A percentile compares a stretch with the other conserved stretches of the same genome.
phyloP scores from a whole-genome alignment of 2,888 invertebrate species.

The Mythimna lalbum region DNA sequence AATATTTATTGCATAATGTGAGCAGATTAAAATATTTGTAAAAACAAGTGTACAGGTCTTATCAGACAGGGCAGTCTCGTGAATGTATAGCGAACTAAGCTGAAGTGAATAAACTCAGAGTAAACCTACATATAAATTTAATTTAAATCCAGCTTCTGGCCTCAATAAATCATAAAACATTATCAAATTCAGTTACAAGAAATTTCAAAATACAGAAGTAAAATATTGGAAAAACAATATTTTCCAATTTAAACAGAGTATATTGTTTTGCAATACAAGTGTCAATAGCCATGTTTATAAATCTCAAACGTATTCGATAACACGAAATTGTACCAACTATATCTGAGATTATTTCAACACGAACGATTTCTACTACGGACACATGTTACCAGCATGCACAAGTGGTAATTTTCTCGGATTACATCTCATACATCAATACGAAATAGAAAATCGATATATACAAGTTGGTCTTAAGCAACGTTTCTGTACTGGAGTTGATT shows the following conservation, averaged over 20 bases:
- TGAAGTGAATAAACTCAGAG: background rate
- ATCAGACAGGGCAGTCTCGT: no score
- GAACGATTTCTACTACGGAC: constrained; percentile 59
- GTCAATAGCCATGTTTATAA: constrained; percentile 63
- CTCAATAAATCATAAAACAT: constrained; percentile 45
- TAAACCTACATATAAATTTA: constrained; percentile 2
- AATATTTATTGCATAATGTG: background rate
- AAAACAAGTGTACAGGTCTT: no score
- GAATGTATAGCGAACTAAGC: background rate
- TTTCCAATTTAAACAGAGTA: constrained; percentile 49
- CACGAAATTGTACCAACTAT: constrained; percentile 56
- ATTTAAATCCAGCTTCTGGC: constrained; percentile 30
- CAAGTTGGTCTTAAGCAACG: constrained; percentile 34
- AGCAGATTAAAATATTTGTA: no score
- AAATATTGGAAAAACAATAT: constrained; percentile 38
- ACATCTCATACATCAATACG: constrained; percentile 55
- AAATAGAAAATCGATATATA: constrained; percentile 56
- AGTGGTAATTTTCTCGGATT: constrained; percentile 58
- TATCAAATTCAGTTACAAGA: constrained; percentile 31
- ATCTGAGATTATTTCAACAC: constrained; percentile 65
- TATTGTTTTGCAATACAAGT: constrained; percentile 54
- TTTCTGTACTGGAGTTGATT: constrained; percentile 38
- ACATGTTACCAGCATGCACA: constrained; percentile 47
- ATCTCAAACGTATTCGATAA: constrained; percentile 60
- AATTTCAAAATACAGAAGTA: constrained; percentile 41